A percentile compares a stretch with the other conserved stretches of the same genome.
These are phyloP conservation scores for Amblyopsis hoosieri DNA, from an alignment of 2,797 vertebrate genomes.

Conservation along the genomic window DNA sequence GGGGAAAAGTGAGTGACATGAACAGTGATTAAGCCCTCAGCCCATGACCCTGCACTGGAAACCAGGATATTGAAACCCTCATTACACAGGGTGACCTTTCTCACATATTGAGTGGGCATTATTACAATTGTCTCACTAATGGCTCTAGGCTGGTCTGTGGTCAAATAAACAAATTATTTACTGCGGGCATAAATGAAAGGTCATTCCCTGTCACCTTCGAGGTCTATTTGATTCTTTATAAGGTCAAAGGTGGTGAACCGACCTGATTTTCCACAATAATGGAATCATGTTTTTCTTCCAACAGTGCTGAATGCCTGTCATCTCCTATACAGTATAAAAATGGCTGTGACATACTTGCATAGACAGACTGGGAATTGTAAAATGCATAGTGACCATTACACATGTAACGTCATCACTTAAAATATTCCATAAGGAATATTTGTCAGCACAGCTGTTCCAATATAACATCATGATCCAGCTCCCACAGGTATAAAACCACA, in stretches of 20 bases:
- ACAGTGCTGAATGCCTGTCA: slow-evolving; percentile 5
- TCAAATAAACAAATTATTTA: slow-evolving; percentile 22
- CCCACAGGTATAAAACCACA: no score
- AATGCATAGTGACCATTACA: no score
- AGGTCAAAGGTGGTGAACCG: slow-evolving; percentile 22
- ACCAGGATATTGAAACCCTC: background rate
- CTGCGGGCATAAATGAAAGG: slow-evolving; percentile 13
- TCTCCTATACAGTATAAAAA: background rate
- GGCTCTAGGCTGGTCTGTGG: background rate
- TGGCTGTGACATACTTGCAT: slow-evolving; percentile 1
- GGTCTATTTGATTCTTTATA: background rate
- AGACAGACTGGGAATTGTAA: no score
- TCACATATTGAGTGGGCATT: background rate
- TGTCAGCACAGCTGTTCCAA: background rate
- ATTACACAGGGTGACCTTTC: slow-evolving; percentile 3
- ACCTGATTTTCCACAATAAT: slow-evolving; percentile 6
- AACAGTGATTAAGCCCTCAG: background rate
- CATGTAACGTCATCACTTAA: no score
- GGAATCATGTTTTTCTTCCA: slow-evolving; percentile 9
- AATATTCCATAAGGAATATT: no score
- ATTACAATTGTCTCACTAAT: background rate
- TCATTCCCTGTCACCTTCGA: background rate
- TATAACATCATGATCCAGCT: background rate
- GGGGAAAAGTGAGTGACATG: background rate
- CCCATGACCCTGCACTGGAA: background rate